Conservation (phyloP, 1,140 invertebrate species). For the Scaptomyza montana region DNA sequence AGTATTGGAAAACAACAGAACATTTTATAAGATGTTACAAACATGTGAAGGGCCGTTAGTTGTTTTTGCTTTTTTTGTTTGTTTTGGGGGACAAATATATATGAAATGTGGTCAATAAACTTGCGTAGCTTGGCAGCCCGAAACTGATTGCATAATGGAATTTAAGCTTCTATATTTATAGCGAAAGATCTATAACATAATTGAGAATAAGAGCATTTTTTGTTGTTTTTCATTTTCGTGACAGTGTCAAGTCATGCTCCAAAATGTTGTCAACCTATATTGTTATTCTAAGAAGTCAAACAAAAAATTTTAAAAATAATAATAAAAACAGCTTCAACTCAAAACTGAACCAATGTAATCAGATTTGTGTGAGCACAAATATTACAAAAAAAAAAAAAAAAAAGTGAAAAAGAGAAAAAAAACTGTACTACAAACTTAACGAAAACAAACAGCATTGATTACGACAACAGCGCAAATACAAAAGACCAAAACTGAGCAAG, state of each 20-base stretch:
- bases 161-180: conserved; percentile 60
- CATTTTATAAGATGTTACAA: background rate
- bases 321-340: conserved; percentile 51
- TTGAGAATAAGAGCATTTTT: conserved; percentile 82
- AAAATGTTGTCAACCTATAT: conserved; percentile 75
- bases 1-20: conserved; percentile 24
- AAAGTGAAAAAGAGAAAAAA: background rate
- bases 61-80: background rate
- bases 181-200: conserved; percentile 74
- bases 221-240: conserved; percentile 1
- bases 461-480: conserved; percentile 21
- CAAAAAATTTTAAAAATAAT: conserved; percentile 14
- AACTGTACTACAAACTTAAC: conserved; percentile 9
- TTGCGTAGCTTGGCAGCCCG: conserved; percentile 74
- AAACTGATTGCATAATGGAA: conserved; percentile 78
- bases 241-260: conserved; percentile 66
- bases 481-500: background rate
- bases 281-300: conserved; percentile 49
- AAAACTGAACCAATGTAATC: conserved; percentile 76
- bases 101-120: conserved; percentile 70
- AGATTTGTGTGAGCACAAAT: conserved; percentile 61
- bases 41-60: conserved; percentile 31
- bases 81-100: conserved; percentile 10
- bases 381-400: conserved; percentile 2
- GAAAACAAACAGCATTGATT: conserved; percentile 64